Evolutionary conservation across 2,888 invertebrate species (phyloP), one percentile per base, ranked within the genome.

Genomic region (Anoncus sp.): DNA sequence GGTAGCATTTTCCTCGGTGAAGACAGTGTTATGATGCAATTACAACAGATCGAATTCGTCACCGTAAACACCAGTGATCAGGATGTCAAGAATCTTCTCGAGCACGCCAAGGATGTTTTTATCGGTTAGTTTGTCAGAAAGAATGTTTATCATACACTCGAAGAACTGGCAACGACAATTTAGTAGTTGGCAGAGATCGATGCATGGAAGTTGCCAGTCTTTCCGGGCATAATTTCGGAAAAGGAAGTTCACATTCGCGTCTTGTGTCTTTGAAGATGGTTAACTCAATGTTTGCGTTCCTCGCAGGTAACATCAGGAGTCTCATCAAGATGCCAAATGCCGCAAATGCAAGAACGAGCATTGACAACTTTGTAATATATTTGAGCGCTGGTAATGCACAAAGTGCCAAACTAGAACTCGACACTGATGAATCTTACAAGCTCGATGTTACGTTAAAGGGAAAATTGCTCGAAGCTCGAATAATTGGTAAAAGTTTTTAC

Each of bases 351-450:
- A 85, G 87, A 62, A 85, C 89, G 3, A 85, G 83, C 1, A 81
- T 90, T 62, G 88, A 90, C 43, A 85, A 73, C 43, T 89, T 90
- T 35, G 76, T 87, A 16, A 86, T 91, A 22, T 89, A 90, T 62
- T 69, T 91, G 47, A 88, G 82, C 67, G 88, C 89, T 7, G 85
- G 84, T 0, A 92, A 93, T 24, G 92, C 92, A 3, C 91, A 92
- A 0, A 93, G 94, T 16, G 92, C 93, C 0, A 93, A 93, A 81
- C 91, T 96, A 82, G 93, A 92, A 38, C 91, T 96, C 65, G 93
- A 94, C 76, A 96, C 95, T 0, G 95, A 96, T 87, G 97, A 97
- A 89, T 94, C 95, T 81, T 96, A 97, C 89, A 94, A 93, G 75
- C 89, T 97, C n/a, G 91, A 93, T 1, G 87, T 96, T 38, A 91